Evolutionary conservation across 1,140 invertebrate species (phyloP).

Genomic region (Diorhabda sublineata): DNA sequence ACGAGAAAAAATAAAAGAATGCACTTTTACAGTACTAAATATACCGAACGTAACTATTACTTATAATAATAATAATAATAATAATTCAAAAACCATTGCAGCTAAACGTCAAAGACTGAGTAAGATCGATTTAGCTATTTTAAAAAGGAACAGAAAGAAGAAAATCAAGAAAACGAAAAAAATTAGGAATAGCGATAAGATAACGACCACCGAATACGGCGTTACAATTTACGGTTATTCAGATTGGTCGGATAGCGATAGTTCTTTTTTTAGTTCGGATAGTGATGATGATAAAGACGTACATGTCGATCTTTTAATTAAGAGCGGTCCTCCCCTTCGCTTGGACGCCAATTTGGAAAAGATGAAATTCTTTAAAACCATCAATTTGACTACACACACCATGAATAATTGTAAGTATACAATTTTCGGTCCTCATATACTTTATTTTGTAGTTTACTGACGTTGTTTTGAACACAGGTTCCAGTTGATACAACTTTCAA

Average conservation of each 20-base stretch:
- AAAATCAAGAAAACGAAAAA: slow-evolving; percentile 9
- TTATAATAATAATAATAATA: too few species aligned
- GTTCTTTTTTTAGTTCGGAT: slow-evolving; percentile 32
- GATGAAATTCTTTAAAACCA: slow-evolving; percentile 37
- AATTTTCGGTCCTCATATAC: not conserved
- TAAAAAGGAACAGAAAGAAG: slow-evolving; percentile 27
- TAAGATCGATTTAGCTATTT: slow-evolving; percentile 41
- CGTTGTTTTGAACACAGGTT: too few species aligned
- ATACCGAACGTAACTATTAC: slow-evolving; percentile 30
- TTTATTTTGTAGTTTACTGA: too few species aligned
- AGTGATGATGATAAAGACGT: slow-evolving; percentile 29
- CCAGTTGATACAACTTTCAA: too few species aligned
- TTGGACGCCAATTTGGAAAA: slow-evolving; percentile 30
- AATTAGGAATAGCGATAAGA: slow-evolving; percentile 13
- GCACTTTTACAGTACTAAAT: slow-evolving; percentile 35
- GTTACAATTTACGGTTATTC: slow-evolving; percentile 32
- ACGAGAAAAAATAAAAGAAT: not conserved
- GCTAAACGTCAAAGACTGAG: slow-evolving; percentile 37
- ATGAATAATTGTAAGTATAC: slow-evolving; percentile 41
- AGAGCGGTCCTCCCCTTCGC: slow-evolving; percentile 36
- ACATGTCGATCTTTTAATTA: slow-evolving; percentile 38
- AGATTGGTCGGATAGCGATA: slow-evolving; percentile 31
- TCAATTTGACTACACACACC: slow-evolving; percentile 38
- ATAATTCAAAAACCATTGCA: slow-evolving; percentile 24
- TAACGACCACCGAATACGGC: slow-evolving; percentile 27